Evolutionary conservation across 2,797 vertebrate genomes (phyloP), one percentile per base, ranked within the genome.

Genomic region (Enteromius treurensis): DNA sequence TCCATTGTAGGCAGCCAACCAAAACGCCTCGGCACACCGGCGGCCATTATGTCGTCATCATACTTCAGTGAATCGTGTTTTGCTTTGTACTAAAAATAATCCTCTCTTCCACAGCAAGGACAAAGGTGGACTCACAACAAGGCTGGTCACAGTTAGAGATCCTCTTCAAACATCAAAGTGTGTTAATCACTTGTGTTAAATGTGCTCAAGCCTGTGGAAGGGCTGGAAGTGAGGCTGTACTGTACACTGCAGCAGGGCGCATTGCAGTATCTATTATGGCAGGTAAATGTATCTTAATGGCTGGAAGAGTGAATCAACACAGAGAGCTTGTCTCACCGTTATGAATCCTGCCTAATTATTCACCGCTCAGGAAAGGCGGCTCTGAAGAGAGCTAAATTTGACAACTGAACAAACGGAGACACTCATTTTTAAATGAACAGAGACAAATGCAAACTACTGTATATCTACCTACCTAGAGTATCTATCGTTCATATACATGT

Each of bases 61-160:
- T 85, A 68, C 85, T 88, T 78, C 80, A 77, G 74, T 84, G 87
- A 86, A 85, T 75, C 53, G 83, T 81, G 68, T 78, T 53, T 75
- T 77, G 79, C 64, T 75, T 79, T 82, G 73, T 62, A 45, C 84
- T 86, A 88, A 88, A 87, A 88, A 88, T 89, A 89, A 84, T 62
- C 51, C 80, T 74, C 69, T 87, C 51, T 71, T 80, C 77, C 62
- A 60, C 42, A 49, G 77, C 49, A 79, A 60, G 75, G 77, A 47
- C 69, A 80, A 42, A 64, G 69, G 69, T 76, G 67, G 70, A 65
- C 42, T 68, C 69, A 14, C 32, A 80, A 62, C 81, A 32, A n/a
- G 47, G 23, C 45, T 60, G 58, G 64, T 70, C 51, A 87, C 77
- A 80, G 83, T 79, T 81, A 68, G 67, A 87, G 80, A 32, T 75